Percentiles rank a stretch among this genome's conserved stretches.
Evolutionary conservation across 2,113 vertebrate species (phyloP).

Genomic region (Todiramphus saurophagus): DNA sequence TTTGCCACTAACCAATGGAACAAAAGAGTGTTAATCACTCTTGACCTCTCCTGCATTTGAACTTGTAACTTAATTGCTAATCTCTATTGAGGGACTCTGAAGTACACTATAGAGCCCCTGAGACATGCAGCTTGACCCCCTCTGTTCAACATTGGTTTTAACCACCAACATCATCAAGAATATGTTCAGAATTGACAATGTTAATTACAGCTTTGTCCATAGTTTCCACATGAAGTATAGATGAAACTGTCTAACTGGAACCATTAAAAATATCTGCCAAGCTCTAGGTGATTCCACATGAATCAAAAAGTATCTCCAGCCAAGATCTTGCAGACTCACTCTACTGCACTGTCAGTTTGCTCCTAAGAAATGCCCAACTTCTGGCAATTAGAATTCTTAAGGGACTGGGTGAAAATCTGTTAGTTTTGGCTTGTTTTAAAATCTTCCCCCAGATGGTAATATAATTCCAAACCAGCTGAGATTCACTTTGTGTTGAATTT

Average conservation of each 20-base stretch:
- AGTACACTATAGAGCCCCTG: not conserved
- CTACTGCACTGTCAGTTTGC: not conserved
- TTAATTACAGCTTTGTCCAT: not conserved
- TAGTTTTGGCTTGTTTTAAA: conserved; percentile 36
- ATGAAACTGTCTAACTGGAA: not conserved
- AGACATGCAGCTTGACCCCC: not conserved
- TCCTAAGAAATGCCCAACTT: not conserved
- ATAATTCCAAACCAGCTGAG: conserved; percentile 52
- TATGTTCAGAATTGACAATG: not conserved
- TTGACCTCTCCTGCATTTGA: conserved; percentile 35
- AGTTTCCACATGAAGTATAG: not conserved
- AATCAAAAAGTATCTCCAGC: not conserved
- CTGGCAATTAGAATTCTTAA: conserved; percentile 50
- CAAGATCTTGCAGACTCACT: conserved; percentile 4
- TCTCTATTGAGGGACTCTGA: not conserved
- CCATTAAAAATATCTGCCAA: not conserved
- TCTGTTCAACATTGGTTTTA: not conserved
- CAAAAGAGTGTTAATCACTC: conserved; percentile 25
- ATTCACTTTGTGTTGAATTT: conserved; percentile 24
- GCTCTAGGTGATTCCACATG: not conserved
- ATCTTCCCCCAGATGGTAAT: conserved; percentile 33
- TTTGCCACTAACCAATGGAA: conserved; percentile 27
- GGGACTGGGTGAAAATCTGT: conserved; percentile 30
- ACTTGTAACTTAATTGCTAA: conserved; percentile 33
- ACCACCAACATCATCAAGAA: not conserved